Evolutionary conservation across 2,888 invertebrate species (phyloP).

Genomic region (Podotricha telesiphe): DNA sequence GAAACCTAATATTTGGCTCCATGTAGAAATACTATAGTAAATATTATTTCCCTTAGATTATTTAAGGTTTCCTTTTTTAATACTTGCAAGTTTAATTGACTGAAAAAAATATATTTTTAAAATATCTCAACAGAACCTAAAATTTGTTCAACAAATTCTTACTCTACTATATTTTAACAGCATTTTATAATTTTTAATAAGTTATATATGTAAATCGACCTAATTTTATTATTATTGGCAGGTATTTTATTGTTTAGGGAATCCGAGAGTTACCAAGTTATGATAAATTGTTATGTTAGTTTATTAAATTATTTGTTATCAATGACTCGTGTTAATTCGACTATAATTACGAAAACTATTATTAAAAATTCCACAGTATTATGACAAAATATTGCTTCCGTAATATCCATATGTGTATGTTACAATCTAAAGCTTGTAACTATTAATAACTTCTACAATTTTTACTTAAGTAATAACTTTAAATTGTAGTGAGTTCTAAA

Average conservation of each 20-base stretch:
- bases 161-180: too few relatives aligned
- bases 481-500: conserved; percentile 46
- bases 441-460: neutral
- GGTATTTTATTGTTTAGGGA: neutral
- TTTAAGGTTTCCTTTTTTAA: neutral
- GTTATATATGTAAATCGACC: too few relatives aligned
- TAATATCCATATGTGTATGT: neutral
- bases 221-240: too few relatives aligned
- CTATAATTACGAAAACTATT: neutral
- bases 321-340: neutral
- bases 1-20: neutral
- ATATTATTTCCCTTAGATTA: neutral
- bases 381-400: neutral
- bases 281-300: too few relatives aligned
- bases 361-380: neutral
- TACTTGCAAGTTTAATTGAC: too few relatives aligned
- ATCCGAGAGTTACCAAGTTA: neutral
- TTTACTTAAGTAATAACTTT: neutral
- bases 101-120: too few relatives aligned
- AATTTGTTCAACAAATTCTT: too few relatives aligned
- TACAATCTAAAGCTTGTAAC: neutral
- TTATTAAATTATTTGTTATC: neutral
- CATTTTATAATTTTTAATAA: too few relatives aligned
- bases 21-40: neutral
- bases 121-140: too few relatives aligned